These are phyloP conservation scores for Pollenia labialis DNA, from an alignment of 2,888 invertebrate species.

Conservation along the genomic window DNA sequence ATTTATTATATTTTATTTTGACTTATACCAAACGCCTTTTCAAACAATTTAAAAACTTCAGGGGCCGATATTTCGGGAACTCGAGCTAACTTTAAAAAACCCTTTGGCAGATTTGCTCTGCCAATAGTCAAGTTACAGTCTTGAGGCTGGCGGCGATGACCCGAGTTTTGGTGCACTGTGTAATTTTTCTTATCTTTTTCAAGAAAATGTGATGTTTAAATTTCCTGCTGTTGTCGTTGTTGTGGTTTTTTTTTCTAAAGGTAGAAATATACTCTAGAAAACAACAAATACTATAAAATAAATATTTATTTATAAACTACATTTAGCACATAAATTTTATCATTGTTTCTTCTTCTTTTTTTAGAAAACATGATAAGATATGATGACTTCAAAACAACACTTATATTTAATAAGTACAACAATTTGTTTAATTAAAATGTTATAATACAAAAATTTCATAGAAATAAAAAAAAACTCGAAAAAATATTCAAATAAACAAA, in stretches of 20 bases:
- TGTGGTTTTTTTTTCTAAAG: not conserved
- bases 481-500: not conserved
- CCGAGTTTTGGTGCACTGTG: too few species aligned
- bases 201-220: conserved; percentile 19
- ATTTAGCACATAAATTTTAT: conserved; percentile 57
- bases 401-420: conserved; percentile 24
- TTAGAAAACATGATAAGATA: conserved; percentile 46
- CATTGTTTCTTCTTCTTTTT: conserved; percentile 8
- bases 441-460: not conserved
- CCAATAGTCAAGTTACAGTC: too few species aligned
- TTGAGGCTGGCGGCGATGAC: too few species aligned
- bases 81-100: too few species aligned
- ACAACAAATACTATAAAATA: not conserved
- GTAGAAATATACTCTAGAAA: not conserved
- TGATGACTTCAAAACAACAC: not conserved
- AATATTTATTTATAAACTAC: conserved; percentile 39
- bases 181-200: conserved; percentile 51
- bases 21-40: too few species aligned
- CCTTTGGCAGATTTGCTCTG: too few species aligned
- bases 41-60: too few species aligned
- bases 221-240: conserved; percentile 4
- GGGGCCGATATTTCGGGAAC: too few species aligned
- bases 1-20: too few species aligned
- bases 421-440: not conserved
- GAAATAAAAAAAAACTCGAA: not conserved